A percentile compares a stretch with the other conserved stretches of the same genome.
phyloP scores from a whole-genome alignment of 2,888 invertebrate species.

The Drosophila percnosoma region DNA sequence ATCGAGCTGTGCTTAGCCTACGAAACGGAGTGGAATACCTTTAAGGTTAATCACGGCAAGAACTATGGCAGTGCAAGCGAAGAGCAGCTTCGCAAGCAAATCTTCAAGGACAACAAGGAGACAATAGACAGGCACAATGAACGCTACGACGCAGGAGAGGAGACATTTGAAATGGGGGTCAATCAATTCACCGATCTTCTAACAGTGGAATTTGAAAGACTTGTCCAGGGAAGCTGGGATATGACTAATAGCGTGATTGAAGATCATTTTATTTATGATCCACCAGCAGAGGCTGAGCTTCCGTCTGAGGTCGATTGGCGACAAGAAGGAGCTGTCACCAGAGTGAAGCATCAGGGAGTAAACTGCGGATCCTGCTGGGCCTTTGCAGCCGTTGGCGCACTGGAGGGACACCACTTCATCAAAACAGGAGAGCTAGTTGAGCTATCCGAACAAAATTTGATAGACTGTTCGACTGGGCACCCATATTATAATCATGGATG shows the following conservation, averaged over 20 bases:
- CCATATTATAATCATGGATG: too few relatives aligned
- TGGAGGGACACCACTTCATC: too few relatives aligned
- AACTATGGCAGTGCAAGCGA: constrained; percentile 88
- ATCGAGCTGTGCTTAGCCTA: constrained; percentile 2
- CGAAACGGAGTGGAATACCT: constrained; percentile 22
- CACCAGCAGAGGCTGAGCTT: too few relatives aligned
- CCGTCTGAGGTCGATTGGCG: too few relatives aligned
- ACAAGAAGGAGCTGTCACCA: too few relatives aligned
- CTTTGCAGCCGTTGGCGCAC: too few relatives aligned
- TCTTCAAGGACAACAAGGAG: constrained; percentile 92
- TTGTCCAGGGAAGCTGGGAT: constrained; percentile 62
- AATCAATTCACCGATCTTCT: constrained; percentile 95
- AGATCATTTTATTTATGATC: too few relatives aligned
- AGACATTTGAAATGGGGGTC: constrained; percentile 88
- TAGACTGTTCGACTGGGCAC: too few relatives aligned
- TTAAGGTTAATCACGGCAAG: constrained; percentile 86
- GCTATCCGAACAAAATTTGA: too few relatives aligned
- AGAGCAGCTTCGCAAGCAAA: constrained; percentile 93
- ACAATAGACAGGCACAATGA: constrained; percentile 93
- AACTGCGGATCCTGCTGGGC: too few relatives aligned
- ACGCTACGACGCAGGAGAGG: constrained; percentile 88
- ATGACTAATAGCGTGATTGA: constrained; percentile 14
- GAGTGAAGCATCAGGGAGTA: too few relatives aligned
- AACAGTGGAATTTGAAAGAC: constrained; percentile 90
- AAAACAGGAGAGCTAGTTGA: too few relatives aligned